Percentiles rank a stretch among this genome's conserved stretches.
phyloP scores from a whole-genome alignment of 2,888 invertebrate genomes.

The Colostygia pectinataria region DNA sequence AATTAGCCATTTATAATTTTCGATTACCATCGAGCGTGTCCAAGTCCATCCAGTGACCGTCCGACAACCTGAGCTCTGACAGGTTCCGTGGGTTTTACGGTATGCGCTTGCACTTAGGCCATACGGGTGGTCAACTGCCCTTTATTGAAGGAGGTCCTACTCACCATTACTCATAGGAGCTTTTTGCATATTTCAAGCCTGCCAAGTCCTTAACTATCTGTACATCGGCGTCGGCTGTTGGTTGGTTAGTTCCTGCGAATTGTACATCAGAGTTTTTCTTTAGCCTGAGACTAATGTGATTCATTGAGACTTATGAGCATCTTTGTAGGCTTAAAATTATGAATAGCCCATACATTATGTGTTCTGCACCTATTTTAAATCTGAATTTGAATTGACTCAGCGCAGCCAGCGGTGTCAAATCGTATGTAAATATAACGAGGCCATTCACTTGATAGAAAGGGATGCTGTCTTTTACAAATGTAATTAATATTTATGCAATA shows the following conservation, averaged over 20 bases:
- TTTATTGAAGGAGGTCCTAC: slow-evolving; percentile 45
- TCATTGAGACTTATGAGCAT: slow-evolving; percentile 14
- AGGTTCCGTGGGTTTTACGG: slow-evolving; percentile 63
- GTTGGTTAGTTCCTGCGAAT: slow-evolving; percentile 8
- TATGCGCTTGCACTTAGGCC: slow-evolving; percentile 42
- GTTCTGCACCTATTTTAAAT: slow-evolving; percentile 37
- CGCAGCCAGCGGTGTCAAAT: slow-evolving; percentile 34
- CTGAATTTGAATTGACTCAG: slow-evolving; percentile 37
- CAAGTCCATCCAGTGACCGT: slow-evolving; percentile 38
- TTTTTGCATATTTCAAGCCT: slow-evolving; percentile 34
- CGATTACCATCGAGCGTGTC: slow-evolving; percentile 64
- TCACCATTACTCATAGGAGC: slow-evolving; percentile 44
- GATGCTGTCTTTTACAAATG: slow-evolving; percentile 40
- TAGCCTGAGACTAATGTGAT: slow-evolving; percentile 12
- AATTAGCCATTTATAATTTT: slow-evolving; percentile 73
- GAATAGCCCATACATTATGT: slow-evolving; percentile 15
- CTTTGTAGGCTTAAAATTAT: slow-evolving; percentile 21
- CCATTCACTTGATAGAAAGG: slow-evolving; percentile 45
- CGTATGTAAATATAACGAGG: slow-evolving; percentile 41
- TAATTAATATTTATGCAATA: slow-evolving; percentile 42
- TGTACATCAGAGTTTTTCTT: slow-evolving; percentile 8
- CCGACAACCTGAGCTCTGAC: slow-evolving; percentile 50
- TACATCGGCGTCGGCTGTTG: not conserved
- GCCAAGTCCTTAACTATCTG: slow-evolving; percentile 12
- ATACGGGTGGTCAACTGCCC: slow-evolving; percentile 62